Conservation (phyloP, 2,113 vertebrate genomes). For the Ictidomys tridecemlineatus region DNA sequence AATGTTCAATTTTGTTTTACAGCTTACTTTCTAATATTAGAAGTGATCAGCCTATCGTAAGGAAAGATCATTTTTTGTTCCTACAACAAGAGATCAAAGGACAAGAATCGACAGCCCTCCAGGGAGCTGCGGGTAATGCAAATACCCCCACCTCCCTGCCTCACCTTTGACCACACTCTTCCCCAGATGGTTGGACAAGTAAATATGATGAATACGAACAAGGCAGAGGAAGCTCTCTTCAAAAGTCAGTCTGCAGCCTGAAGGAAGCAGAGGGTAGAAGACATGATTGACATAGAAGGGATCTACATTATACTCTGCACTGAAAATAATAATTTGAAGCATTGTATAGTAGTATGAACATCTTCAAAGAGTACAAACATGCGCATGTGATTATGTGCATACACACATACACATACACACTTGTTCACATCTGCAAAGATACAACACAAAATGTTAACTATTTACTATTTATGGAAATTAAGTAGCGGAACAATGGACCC, state of each 20-base stretch:
- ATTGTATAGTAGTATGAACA: neutral
- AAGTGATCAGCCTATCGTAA: neutral
- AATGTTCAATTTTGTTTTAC: slow-evolving; percentile 40
- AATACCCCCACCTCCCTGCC: neutral
- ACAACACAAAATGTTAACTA: neutral
- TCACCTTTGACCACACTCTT: slow-evolving; percentile 3
- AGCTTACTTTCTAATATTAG: slow-evolving; percentile 37
- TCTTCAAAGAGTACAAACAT: neutral
- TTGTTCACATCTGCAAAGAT: neutral
- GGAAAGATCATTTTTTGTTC: neutral
- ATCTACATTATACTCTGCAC: neutral
- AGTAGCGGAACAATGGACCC: neutral
- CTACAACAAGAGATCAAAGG: neutral
- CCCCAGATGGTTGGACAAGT: neutral
- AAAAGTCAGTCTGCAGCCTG: neutral
- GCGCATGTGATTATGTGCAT: no score
- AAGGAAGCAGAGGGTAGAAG: neutral
- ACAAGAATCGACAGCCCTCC: neutral
- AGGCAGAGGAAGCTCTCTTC: neutral
- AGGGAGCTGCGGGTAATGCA: neutral
- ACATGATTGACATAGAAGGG: neutral
- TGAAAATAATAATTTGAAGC: slow-evolving; percentile 34
- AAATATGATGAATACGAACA: slow-evolving; percentile 27
- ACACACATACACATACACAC: neutral
- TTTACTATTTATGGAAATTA: neutral